Evolutionary conservation across 1,140 invertebrate genomes (phyloP), one percentile per base, ranked within the genome.

Genomic region (Heliconius hewitsoni): DNA sequence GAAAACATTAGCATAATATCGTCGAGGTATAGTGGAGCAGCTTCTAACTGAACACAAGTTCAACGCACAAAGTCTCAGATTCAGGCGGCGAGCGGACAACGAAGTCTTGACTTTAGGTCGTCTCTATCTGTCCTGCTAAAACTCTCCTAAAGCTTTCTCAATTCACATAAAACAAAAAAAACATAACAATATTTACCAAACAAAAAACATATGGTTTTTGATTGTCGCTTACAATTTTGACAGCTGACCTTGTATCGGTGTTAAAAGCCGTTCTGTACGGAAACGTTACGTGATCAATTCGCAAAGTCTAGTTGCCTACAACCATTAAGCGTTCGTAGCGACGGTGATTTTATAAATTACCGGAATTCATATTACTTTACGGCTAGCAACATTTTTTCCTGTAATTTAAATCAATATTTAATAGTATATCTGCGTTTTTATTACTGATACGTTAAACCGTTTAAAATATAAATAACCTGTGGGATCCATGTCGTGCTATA

Each of bases 391-490:
- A 78, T 79, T 52, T 46, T 57, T 74, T 79, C 37, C 66, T 73
- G 57, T 73, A 70, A 79, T 79, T 79, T 42, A 42, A 42, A 70
- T 79, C 50, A 74, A 79, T 79, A 73, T 78, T 78, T 78, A 78
- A 57, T 60, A 34, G 5, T 60, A 19, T 52, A 74, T 79, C 73
- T 74, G 77, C 71, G 55, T 76, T 76, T 79, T 79, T 66, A 74
- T 78, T 50, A 57, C 16, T 79, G 39, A 66, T n/a, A 30, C 3
- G 37, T 76, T 76, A 27, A 75, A 60, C 27, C 18, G 16, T 66
- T 66, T 76, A 57, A 57, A 23, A 23, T 23, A 57, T 9, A 57
- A 37, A 23, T 57, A 19, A n/a, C 3, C 55, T 57, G n/a, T 57
- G 55, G 55, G n/a, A 57, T 57, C n/a, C n/a, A 57, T 57, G 8